Evolutionary conservation across 1,140 invertebrate species (phyloP).

Genomic region (Microplitis demolitor): DNA sequence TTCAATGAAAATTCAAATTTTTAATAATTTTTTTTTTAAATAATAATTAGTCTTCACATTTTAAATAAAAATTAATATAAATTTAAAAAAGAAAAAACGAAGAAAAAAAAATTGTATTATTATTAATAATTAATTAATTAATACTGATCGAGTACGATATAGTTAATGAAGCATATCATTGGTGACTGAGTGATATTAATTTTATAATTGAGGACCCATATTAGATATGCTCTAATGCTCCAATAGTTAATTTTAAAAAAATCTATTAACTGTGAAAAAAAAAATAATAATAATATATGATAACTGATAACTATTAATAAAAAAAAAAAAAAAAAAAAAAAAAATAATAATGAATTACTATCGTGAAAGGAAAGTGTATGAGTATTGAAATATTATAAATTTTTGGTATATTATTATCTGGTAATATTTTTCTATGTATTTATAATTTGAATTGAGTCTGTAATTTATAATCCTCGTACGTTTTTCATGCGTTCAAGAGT

Average conservation of each 20-base stretch:
- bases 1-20: background rate
- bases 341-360: too few relatives aligned
- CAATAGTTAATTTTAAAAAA: slow-evolving; percentile 27
- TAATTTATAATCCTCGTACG: too few relatives aligned
- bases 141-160: slow-evolving; percentile 28
- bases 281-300: slow-evolving; percentile 1
- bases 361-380: too few relatives aligned
- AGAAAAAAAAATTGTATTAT: background rate
- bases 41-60: background rate
- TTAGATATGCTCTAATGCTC: slow-evolving; percentile 32
- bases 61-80: slow-evolving; percentile 9
- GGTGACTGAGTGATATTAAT: slow-evolving; percentile 53
- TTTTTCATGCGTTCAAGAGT: too few relatives aligned
- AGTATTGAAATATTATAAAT: too few relatives aligned
- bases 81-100: slow-evolving; percentile 28
- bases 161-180: slow-evolving; percentile 56
- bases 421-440: too few relatives aligned
- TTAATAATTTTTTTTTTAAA: background rate
- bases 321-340: too few relatives aligned
- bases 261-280: slow-evolving; percentile 29
- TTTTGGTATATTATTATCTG: too few relatives aligned
- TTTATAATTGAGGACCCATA: slow-evolving; percentile 40
- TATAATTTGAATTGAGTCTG: too few relatives aligned
- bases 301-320: too few relatives aligned
- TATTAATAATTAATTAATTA: background rate